Conservation (phyloP, 2,797 vertebrate species). For the Gallinago nigripennis region DNA sequence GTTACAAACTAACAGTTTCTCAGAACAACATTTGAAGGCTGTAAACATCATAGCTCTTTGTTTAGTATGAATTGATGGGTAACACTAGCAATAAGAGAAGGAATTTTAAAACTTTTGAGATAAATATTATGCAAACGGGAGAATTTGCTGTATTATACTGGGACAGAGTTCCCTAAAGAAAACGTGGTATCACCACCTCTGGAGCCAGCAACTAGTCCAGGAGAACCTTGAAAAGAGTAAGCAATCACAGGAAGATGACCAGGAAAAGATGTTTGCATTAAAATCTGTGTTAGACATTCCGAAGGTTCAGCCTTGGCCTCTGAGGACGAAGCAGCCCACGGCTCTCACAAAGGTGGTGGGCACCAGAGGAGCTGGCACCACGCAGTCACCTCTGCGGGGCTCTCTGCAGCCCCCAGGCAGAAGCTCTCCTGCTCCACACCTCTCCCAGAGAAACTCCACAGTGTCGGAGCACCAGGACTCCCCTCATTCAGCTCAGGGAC, state of each 20-base stretch:
- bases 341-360: not conserved
- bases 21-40: not conserved
- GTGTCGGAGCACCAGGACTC: not conserved
- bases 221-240: not conserved
- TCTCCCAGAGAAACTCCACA: not conserved
- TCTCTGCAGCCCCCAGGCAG: not conserved
- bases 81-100: not conserved
- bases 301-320: not conserved
- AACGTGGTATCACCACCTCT: rapidly evolving
- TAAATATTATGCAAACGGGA: not conserved
- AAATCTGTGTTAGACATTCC: not conserved
- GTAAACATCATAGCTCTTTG: not conserved
- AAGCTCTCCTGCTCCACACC: not conserved
- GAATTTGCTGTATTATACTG: not conserved
- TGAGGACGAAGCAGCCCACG: not conserved
- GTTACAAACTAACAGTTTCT: not conserved
- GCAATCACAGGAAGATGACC: not conserved
- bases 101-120: not conserved
- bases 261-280: not conserved
- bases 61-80: not conserved
- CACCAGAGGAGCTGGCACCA: not conserved
- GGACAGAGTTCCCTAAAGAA: not conserved
- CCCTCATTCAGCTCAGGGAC: not conserved
- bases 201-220: not conserved
- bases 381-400: not conserved